phyloP scores from a whole-genome alignment of 2,888 invertebrate species.

The Chalcis sispes region DNA sequence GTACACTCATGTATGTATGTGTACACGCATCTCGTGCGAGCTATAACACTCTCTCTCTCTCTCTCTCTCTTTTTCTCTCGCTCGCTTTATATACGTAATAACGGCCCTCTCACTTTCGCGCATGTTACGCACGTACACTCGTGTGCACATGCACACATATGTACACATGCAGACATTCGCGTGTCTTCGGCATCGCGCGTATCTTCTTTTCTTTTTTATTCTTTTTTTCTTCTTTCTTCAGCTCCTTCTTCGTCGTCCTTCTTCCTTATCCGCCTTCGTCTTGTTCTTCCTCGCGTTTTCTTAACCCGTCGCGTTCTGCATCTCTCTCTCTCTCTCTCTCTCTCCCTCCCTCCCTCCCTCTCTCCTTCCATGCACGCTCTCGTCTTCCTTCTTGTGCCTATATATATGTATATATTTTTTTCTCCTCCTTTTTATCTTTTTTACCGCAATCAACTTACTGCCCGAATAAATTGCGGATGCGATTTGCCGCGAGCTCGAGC shows the following conservation, averaged over 20 bases:
- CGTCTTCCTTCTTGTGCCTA: conserved; percentile 1
- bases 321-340: not conserved
- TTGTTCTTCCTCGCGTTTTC: conserved; percentile 5
- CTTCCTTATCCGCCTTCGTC: conserved; percentile 14
- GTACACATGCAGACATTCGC: too few relatives aligned
- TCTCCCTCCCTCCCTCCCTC: not conserved
- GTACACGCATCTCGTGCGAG: conserved; percentile 11
- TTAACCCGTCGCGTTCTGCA: not conserved
- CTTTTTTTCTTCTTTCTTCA: not conserved
- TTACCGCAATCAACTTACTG: conserved; percentile 52
- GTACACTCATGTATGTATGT: too few relatives aligned
- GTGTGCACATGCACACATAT: not conserved
- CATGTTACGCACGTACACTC: conserved; percentile 60
- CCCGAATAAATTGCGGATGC: conserved; percentile 54
- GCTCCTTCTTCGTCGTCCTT: too few relatives aligned
- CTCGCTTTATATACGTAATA: conserved; percentile 61
- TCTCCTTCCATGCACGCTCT: conserved; percentile 2
- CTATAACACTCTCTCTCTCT: conserved; percentile 52
- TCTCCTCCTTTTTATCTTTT: conserved; percentile 28
- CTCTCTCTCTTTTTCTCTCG: conserved; percentile 51
- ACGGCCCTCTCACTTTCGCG: conserved; percentile 71
- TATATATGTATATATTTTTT: too few relatives aligned
- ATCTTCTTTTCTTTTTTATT: too few relatives aligned
- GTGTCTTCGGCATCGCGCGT: too few relatives aligned
- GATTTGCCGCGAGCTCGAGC: conserved; percentile 44